Base-by-base conservation (phyloP, 1,140 invertebrate genomes). In the Calosoma granatense region DNA sequence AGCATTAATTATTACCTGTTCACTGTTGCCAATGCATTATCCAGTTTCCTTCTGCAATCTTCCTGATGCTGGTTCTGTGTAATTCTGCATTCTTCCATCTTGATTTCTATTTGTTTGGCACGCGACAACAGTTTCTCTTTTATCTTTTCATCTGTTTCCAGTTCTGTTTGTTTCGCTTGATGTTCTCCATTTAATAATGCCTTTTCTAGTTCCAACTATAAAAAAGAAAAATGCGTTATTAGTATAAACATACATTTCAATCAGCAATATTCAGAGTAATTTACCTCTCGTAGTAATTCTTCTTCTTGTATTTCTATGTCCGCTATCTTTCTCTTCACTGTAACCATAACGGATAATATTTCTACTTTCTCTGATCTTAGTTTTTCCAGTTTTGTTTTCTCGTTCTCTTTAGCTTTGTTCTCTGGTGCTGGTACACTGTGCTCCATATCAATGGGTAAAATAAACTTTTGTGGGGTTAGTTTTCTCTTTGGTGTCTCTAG, bases 281-380 rank as follows among this genome's bases (percentile, higher is more conserved):
- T 69, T 72, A 91, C 89, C 80, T 90, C 88, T 78, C 86, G 76
- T 23, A 87, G 78, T 19, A 89, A 83, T 71, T 93, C 89, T 68
- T 89, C 86, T 65, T 91, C 87, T 65, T 90, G 88, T 19, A 79
- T 81, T 65, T 91, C 85, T 53, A 92, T 84, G 64, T 91, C 88
- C 1, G 81, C 76, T 59, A 92, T 85, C 67, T 86, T 84, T 58
- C 82, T 78, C 65, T 90, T 91, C 15, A 92, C 72, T 26, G 75
- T 72, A 23, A 82, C 76, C 36, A 87, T 78, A 60, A 76, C 73
- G 0, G 73, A 63, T 20, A 82, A 64, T 23, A 79, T 65, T 51
- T 81, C 77, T 56, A 73, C 75, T 55, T 81, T 78, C 53, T 80
- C 79, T 14, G 78, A 74, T 64, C 76, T 81, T 20, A 80, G 68